Evolutionary conservation across 2,888 invertebrate species (phyloP).

Genomic region (Troides aeacus): DNA sequence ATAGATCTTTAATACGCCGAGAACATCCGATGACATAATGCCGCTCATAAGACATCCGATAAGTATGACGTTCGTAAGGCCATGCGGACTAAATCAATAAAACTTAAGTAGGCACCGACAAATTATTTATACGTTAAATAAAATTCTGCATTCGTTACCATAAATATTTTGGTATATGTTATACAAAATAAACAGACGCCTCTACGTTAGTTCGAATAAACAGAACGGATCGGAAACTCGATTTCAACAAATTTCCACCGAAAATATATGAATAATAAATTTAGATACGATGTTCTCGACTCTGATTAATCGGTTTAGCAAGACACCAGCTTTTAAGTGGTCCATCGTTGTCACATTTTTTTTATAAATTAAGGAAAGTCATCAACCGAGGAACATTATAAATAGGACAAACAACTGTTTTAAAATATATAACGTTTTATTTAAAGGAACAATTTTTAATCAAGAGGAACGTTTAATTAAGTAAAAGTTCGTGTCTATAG

Average conservation of each 20-base stretch:
- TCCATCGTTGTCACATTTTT: slow-evolving; percentile 19
- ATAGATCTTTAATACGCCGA: slow-evolving; percentile 31
- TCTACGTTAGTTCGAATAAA: slow-evolving; percentile 32
- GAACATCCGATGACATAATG: slow-evolving; percentile 23
- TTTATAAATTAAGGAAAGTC: slow-evolving; percentile 6
- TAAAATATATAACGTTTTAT: background rate
- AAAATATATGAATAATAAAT: slow-evolving; percentile 25
- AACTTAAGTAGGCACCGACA: slow-evolving; percentile 7
- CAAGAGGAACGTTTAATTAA: background rate
- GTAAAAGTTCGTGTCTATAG: no score
- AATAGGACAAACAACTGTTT: background rate
- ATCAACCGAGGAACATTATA: background rate
- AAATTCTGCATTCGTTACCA: slow-evolving; percentile 22
- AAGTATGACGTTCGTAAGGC: slow-evolving; percentile 10
- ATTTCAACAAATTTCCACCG: slow-evolving; percentile 24
- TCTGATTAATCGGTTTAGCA: slow-evolving; percentile 7
- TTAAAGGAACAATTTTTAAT: background rate
- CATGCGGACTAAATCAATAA: slow-evolving; percentile 20
- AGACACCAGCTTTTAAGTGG: slow-evolving; percentile 4
- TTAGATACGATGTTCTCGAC: slow-evolving; percentile 15
- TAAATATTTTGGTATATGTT: slow-evolving; percentile 28
- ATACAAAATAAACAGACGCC: slow-evolving; percentile 35
- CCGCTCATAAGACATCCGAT: slow-evolving; percentile 11
- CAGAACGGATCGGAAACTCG: slow-evolving; percentile 29
- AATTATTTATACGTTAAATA: slow-evolving; percentile 14